phyloP scores from a whole-genome alignment of 2,888 invertebrate species.

The Drosophila infuscata region DNA sequence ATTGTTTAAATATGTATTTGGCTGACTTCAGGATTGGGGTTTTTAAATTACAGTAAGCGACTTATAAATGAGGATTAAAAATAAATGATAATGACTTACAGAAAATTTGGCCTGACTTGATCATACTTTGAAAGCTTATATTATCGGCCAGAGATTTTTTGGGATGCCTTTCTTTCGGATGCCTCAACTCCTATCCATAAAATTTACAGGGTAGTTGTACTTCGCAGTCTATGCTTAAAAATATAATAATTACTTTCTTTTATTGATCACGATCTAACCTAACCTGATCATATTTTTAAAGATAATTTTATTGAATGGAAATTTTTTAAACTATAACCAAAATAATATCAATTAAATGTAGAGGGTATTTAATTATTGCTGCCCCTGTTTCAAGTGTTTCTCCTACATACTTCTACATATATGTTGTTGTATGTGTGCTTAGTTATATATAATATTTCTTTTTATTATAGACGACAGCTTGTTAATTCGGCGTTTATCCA shows the following conservation, averaged over 20 bases:
- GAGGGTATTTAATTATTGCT: neutral
- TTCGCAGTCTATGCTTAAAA: no score
- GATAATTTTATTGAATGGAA: neutral
- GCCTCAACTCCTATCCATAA: no score
- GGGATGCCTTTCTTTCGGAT: no score
- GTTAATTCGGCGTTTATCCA: constrained; percentile 60
- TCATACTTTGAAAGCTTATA: neutral
- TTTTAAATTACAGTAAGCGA: no score
- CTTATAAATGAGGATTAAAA: no score
- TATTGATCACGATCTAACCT: no score
- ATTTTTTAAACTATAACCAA: neutral
- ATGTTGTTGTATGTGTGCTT: neutral
- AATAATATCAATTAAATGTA: neutral
- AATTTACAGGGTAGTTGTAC: no score
- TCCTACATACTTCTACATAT: neutral
- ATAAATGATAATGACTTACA: no score
- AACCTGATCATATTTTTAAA: neutral
- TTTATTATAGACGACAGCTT: constrained; percentile 43
- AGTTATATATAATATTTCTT: constrained; percentile 18
- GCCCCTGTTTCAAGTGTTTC: fast-evolving
- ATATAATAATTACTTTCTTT: no score
- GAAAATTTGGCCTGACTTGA: neutral
- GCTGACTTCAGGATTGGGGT: no score
- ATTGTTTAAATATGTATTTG: no score
- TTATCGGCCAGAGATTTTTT: neutral